Base-by-base conservation (phyloP, 2,113 vertebrate species). In the Phylloscopus trochiloides region DNA sequence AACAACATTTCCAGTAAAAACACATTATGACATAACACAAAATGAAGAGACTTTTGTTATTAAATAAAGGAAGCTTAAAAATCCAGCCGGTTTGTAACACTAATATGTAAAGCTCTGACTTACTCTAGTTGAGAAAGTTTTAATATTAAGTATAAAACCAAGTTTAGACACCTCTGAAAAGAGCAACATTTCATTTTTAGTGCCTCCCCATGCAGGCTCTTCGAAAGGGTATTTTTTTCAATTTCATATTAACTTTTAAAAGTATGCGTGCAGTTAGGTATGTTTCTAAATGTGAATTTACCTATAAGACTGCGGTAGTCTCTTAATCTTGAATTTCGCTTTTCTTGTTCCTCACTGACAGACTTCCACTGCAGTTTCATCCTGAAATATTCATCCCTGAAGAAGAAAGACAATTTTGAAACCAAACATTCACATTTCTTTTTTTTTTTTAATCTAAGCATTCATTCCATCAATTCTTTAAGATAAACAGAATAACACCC, bases 351-450 rank as follows among this genome's bases (percentile, higher is more conserved):
- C 94, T 99, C 98, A 3, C 99, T 99, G 67, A 99, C 98, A 7
- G 99, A 99, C 74, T 99, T 99, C 99, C 99, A 99, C 97, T 99
- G 99, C 40, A 99, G 98, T 96, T 99, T 99, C 99, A 99, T 99
- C 97, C 98, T 98, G 97, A 99, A 99, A 98, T 99, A 99, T 73
- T 99, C 99, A 31, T 99, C 99, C 26, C 99, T 99, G 83, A 45
- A 97, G 29, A 96, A 90, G 86, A 86, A 50, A 71, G 4, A 71
- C 10, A n/a, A 96, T 87, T 88, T 85, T 95, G 57, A 93, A 76
- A 90, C 4, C 31, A 83, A 87, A 31, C 25, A 90, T 67, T 14
- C 74, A 42, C 7, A 51, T 25, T 77, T 71, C 12, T 6, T 50
- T 32, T 24, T 45, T 57, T 14, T 61, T 61, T 62, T 52, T 7